Evolutionary conservation across 2,888 invertebrate species (phyloP), one percentile per base, ranked within the genome.

Genomic region (Cryptophagus acutangulus): DNA sequence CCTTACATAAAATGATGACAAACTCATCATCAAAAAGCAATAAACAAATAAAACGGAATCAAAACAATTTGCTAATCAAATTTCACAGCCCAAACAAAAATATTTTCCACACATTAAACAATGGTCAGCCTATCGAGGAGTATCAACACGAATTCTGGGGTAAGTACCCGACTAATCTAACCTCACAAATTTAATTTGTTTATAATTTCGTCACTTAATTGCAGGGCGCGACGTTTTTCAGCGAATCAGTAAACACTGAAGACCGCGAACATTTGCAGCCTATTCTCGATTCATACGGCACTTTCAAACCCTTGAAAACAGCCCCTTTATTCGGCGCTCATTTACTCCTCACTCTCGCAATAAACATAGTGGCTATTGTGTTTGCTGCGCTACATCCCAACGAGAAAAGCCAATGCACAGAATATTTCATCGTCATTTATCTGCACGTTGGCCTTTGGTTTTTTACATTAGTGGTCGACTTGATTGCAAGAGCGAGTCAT

Each of bases 401-500:
- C 25, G 33, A 28, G 29, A 34, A 38, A 41, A 12, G 16, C 18
- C 33, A 38, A 38, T 44, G 35, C 38, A 20, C 15, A 33, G 30
- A 43, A 36, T 30, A 33, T 31, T 42, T 42, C 45, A 42, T 40
- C 41, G 39, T 43, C 31, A 69, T 78, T n/a, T n/a, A n/a, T n/a
- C n/a, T n/a, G n/a, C n/a, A n/a, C n/a, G n/a, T n/a, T n/a, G n/a
- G n/a, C n/a, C n/a, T n/a, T n/a, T n/a, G n/a, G n/a, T n/a, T n/a
- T n/a, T n/a, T n/a, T n/a, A n/a, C n/a, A n/a, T n/a, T n/a, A n/a
- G n/a, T n/a, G n/a, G 65, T 78, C 40, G 77, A 82, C 65, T 75
- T 77, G 57, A 60, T 77, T 34, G 67, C 77, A 1, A 77, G 77
- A 59, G 65, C 65, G 18, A 74, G 72, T 53, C 84, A 84, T 56